A percentile compares a stretch with the other conserved stretches of the same genome.
Evolutionary conservation across 2,888 invertebrate genomes (phyloP).

Genomic region (Gonocerus acuteangulatus): DNA sequence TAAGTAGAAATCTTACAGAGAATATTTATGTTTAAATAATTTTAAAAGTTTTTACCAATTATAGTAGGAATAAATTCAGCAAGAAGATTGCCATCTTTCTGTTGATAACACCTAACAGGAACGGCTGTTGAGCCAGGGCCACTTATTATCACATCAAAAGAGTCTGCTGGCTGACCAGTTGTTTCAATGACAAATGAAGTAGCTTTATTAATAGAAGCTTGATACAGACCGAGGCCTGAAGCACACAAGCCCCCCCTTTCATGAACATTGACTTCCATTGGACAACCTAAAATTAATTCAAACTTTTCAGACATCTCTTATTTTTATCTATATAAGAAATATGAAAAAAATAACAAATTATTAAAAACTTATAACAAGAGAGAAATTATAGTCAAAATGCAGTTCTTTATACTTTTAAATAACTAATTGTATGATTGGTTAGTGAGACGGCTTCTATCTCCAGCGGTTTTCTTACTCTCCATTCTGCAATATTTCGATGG

Average conservation of each 20-base stretch:
- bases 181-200: slow-evolving; percentile 86
- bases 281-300: slow-evolving; percentile 46
- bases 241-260: slow-evolving; percentile 64
- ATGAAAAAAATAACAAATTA: too few species aligned
- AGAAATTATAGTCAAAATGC: too few species aligned
- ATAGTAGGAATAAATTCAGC: slow-evolving; percentile 86
- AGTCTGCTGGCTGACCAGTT: slow-evolving; percentile 71
- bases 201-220: slow-evolving; percentile 61
- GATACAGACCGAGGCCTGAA: slow-evolving; percentile 75
- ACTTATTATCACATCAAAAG: slow-evolving; percentile 85
- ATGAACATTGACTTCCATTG: slow-evolving; percentile 53
- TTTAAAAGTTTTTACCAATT: slow-evolving; percentile 59
- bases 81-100: slow-evolving; percentile 87
- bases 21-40: too few species aligned
- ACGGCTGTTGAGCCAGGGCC: slow-evolving; percentile 72
- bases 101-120: slow-evolving; percentile 89
- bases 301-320: too few species aligned
- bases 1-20: too few species aligned
- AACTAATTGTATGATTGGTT: too few species aligned
- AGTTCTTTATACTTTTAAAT: too few species aligned
- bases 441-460: too few species aligned
- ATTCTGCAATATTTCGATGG: too few species aligned
- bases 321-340: too few species aligned
- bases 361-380: too few species aligned
- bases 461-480: too few species aligned